These are phyloP conservation scores for Ichneumon xanthorius DNA, from an alignment of 2,888 invertebrate species.

Conservation along the genomic window DNA sequence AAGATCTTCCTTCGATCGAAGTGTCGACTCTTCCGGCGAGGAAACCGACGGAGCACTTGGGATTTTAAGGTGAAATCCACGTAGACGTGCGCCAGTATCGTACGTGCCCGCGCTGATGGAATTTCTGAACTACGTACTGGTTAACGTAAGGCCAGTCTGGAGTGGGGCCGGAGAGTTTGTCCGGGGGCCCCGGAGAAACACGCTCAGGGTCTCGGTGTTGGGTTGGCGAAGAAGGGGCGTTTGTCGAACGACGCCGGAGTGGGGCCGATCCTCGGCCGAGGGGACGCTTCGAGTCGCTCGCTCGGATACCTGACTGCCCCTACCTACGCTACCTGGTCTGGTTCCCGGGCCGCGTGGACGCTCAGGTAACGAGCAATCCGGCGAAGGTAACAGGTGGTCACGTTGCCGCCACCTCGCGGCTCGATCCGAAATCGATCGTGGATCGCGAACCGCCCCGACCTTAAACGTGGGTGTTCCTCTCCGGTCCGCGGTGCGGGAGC, in stretches of 20 bases:
- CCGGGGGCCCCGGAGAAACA: slow-evolving; percentile 57
- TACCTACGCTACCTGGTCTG: background rate
- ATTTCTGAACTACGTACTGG: slow-evolving; percentile 73
- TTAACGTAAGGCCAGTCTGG: slow-evolving; percentile 63
- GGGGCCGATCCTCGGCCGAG: background rate
- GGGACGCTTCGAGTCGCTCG: slow-evolving; percentile 25
- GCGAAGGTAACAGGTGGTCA: slow-evolving; percentile 74
- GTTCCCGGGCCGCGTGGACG: background rate
- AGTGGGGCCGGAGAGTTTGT: slow-evolving; percentile 63
- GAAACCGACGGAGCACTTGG: slow-evolving; percentile 28
- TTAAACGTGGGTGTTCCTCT: slow-evolving; percentile 59
- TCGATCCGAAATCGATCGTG: slow-evolving; percentile 41
- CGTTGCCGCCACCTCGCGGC: slow-evolving; percentile 73
- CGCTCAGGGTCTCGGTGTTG: slow-evolving; percentile 46
- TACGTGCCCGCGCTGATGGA: slow-evolving; percentile 66
- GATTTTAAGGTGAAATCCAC: slow-evolving; percentile 12
- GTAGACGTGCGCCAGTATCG: slow-evolving; percentile 42
- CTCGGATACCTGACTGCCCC: slow-evolving; percentile 12
- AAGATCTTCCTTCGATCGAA: background rate
- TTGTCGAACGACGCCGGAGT: background rate
- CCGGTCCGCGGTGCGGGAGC: slow-evolving; percentile 7
- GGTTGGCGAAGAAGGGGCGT: slow-evolving; percentile 13
- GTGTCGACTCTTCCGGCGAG: background rate
- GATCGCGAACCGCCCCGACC: slow-evolving; percentile 60
- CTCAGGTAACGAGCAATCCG: slow-evolving; percentile 27